Base-by-base conservation (phyloP, 2,888 invertebrate species). In the Mimas tiliae region DNA sequence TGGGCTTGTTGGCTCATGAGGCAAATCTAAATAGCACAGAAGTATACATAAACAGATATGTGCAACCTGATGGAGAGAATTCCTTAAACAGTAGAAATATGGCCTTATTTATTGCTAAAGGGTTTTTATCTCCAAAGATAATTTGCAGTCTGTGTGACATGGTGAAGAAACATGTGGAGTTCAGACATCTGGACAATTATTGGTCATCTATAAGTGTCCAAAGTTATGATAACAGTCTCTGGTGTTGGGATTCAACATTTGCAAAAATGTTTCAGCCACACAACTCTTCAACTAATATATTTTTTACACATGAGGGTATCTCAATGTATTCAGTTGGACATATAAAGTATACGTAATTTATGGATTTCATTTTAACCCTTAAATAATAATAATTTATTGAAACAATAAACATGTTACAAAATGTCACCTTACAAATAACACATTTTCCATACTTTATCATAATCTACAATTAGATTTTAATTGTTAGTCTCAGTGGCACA, bases 161-260 rank as follows among this genome's bases (percentile, higher is more conserved):
- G 45, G 47, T 91, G 27, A 71, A 73, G n/a, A 78, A 85, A 6
- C 83, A 87, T 81, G 84, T 84, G 0, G 66, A 27, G 1, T 72
- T 81, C 14, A 80, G 88, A 64, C 81, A 86, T 6, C 68, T 83
- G 0, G 77, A 82, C 0, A 76, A 87, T 62, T 91, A 88, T 68
- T 93, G 93, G 93, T 74, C 79, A 3, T 75, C 86, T 14, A 51
- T 92, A 9, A 91, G 91, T 69, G 64, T 88, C 7, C 93, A 93
- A 72, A 90, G 89, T 66, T 72, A 80, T 65, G 87, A 87, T n/a
- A 80, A 91, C 51, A 79, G 88, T 62, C 74, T 87, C 0, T 91
- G 90, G 90, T 82, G 83, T 42, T 91, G 90, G 87, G 82, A 72
- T 8, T 33, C 66, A 0, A 83, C 86, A 55, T 81, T 81, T 58